Evolutionary conservation across 2,888 invertebrate genomes (phyloP).

Genomic region (Tetanocera ferruginea): DNA sequence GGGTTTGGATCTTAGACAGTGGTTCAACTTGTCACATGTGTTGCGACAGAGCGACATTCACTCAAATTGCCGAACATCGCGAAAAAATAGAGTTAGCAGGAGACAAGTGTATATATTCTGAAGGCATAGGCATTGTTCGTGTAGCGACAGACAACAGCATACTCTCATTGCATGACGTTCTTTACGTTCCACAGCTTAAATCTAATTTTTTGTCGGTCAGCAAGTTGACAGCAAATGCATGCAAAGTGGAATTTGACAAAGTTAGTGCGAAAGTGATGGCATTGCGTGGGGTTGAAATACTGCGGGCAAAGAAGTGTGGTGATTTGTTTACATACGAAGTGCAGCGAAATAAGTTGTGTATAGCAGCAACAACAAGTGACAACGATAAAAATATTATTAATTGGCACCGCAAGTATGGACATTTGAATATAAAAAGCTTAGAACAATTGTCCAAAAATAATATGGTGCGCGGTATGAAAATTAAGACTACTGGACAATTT

Average conservation of each 20-base stretch:
- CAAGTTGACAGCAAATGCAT: not conserved
- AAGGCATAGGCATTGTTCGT: not conserved
- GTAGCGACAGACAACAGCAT: not conserved
- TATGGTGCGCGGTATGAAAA: no score
- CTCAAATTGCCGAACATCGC: not conserved
- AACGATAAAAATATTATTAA: not conserved
- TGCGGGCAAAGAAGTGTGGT: not conserved
- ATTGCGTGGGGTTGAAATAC: not conserved
- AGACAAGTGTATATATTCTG: not conserved
- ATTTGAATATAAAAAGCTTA: not conserved
- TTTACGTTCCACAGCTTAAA: not conserved
- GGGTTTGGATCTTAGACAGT: not conserved
- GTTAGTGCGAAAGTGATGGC: not conserved
- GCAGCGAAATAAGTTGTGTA: not conserved
- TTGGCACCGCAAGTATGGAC: not conserved
- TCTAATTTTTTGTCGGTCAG: not conserved
- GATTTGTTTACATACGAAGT: not conserved
- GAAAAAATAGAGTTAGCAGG: not conserved
- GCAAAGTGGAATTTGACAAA: not conserved
- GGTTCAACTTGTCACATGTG: not conserved
- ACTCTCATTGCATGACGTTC: not conserved
- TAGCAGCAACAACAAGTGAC: not conserved
- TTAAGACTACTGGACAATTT: no score
- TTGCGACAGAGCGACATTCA: not conserved
- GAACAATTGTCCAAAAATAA: not conserved